Conservation (phyloP, 1,140 invertebrate species). For the Cepaea nemoralis region DNA sequence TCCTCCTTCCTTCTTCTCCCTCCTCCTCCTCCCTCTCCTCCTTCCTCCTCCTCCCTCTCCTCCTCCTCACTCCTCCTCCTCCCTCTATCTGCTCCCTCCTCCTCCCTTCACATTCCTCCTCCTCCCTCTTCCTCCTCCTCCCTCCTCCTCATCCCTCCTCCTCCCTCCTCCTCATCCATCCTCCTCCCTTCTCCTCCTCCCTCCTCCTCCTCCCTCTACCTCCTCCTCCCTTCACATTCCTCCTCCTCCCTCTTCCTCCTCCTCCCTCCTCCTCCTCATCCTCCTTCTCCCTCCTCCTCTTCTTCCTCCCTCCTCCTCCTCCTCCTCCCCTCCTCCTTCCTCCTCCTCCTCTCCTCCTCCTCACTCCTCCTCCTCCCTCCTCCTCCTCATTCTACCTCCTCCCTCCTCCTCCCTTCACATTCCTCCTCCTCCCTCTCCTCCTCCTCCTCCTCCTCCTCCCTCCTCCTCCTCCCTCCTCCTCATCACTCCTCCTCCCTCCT, state of each 20-base stretch:
- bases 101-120: no score
- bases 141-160: no score
- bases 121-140: no score
- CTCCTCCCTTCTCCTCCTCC: background rate
- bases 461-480: no score
- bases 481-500: background rate
- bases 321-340: background rate
- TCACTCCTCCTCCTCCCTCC: no score
- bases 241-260: no score
- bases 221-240: no score
- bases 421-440: background rate
- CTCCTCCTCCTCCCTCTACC: background rate
- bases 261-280: no score
- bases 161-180: no score
- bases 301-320: background rate
- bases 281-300: no score
- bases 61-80: slow-evolving; percentile 8
- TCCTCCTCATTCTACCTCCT: no score
- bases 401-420: no score
- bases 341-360: background rate
- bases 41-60: slow-evolving; percentile 7
- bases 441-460: background rate
- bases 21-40: background rate
- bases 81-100: background rate
- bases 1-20: slow-evolving; percentile 19